Base-by-base conservation (phyloP, 2,797 vertebrate genomes). In the Catamblyrhynchus diadema region DNA sequence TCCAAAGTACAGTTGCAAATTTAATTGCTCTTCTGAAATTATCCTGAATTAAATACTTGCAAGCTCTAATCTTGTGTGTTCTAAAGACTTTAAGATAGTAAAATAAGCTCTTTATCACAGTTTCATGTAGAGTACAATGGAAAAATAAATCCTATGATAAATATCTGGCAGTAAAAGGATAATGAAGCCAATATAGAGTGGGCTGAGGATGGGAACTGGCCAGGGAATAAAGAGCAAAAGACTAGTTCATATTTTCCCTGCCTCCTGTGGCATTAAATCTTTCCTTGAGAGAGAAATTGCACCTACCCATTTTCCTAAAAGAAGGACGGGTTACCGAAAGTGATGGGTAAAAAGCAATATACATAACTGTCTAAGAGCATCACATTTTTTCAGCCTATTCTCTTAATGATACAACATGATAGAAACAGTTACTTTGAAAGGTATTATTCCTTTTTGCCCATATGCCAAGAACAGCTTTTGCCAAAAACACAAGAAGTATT, bases 231-330 rank as follows among this genome's bases (percentile, higher is more conserved):
- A 91, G 28, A 96, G 62, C 45, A 84, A 72, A 45, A 72, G 64
- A 85, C 32, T 37, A 14, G 32, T 78, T 94, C 71, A 56, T 81
- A 90, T 90, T 89, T 90, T 79, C 91, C 73, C 74, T 92, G 80
- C 51, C 69, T 65, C 50, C 64, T 9, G 3, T 45, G 56, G 69
- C 75, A 91, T 90, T 86, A 89, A 86, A 90, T 87, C 88, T 96
- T 96, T 60, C 73, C 73, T 65, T 81, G 89, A 95, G 92, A 92
- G 66, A 93, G 54, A 96, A 90, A 94, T 83, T 75, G 73, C 47
- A 90, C 44, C 45, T 60, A 75, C 64, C 42, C 42, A 59, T 94
- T 94, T 83, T 60, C 67, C 67, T 54, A 62, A 79, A 86, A 95
- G 72, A 83, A 94, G 53, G 65, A 86, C 72, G 37, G 65, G 91